These are phyloP conservation scores for Scaeva pyrastri DNA, from an alignment of 2,888 invertebrate species.

Conservation along the genomic window DNA sequence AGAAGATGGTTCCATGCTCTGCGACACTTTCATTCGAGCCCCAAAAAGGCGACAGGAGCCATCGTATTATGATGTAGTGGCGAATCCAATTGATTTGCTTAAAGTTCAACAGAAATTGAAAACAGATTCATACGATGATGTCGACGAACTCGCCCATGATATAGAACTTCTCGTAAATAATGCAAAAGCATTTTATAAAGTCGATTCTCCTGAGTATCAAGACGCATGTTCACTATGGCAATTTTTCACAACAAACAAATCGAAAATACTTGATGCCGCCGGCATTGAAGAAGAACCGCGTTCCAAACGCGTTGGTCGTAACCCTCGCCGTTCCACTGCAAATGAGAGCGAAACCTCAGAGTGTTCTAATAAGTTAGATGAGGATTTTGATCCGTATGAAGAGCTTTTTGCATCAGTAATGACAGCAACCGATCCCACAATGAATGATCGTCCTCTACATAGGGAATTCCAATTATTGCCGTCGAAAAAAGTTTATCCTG, in stretches of 20 bases:
- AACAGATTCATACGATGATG: conserved; percentile 97
- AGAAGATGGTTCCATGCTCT: conserved; percentile 94
- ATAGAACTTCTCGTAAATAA: conserved; percentile 96
- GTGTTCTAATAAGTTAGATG: conserved; percentile 89
- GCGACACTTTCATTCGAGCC: conserved; percentile 97
- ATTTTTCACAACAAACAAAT: conserved; percentile 86
- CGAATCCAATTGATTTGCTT: conserved; percentile 97
- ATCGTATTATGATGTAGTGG: conserved; percentile 95
- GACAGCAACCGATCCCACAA: conserved; percentile 90
- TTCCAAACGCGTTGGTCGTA: conserved; percentile 80
- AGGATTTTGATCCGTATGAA: conserved; percentile 91
- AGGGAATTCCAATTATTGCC: conserved; percentile 96
- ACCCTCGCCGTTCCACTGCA: conserved; percentile 80
- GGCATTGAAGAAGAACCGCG: conserved; percentile 82
- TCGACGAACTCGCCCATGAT: conserved; percentile 95
- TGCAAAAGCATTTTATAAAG: conserved; percentile 97
- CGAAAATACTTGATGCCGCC: conserved; percentile 81
- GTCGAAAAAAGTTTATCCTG: conserved; percentile 96
- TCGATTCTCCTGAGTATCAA: conserved; percentile 92
- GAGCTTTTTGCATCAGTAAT: conserved; percentile 95
- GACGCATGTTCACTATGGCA: conserved; percentile 96
- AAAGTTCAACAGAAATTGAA: conserved; percentile 97
- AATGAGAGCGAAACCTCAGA: conserved; percentile 88
- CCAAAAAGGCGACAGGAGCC: conserved; percentile 97
- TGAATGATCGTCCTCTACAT: conserved; percentile 92